Percentiles rank a stretch among this genome's conserved stretches.
Conservation (phyloP, 92 coral and sea anemone genomes). For the Isaurus tuberculatus region DNA sequence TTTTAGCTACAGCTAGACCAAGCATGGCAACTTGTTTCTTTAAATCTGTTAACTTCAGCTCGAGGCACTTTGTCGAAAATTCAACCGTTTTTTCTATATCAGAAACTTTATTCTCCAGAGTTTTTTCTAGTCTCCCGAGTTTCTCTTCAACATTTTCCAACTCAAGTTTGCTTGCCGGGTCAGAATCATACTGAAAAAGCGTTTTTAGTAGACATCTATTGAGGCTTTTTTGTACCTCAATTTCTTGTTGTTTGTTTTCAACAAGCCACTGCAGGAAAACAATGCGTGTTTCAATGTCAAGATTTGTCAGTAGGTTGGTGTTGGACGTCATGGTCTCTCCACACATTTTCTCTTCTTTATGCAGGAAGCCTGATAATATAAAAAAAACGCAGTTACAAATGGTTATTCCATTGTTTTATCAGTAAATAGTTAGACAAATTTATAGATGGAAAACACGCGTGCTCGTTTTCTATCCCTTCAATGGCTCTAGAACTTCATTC, state of each 20-base stretch:
- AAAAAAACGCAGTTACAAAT: not conserved
- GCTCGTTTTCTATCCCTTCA: no score
- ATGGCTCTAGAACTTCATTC: no score
- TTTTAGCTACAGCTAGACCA: not conserved
- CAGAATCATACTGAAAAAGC: not conserved
- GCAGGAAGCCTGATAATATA: not conserved
- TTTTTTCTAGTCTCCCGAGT: not conserved
- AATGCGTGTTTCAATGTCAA: slow-evolving; percentile 9
- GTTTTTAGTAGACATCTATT: not conserved
- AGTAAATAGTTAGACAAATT: no score
- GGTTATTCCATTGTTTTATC: not conserved
- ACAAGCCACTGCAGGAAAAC: slow-evolving; percentile 15
- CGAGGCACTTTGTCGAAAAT: not conserved
- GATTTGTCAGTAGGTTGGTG: not conserved
- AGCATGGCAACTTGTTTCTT: slow-evolving; percentile 28
- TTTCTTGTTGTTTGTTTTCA: slow-evolving; percentile 5
- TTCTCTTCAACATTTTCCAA: slow-evolving; percentile 4
- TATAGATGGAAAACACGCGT: no score
- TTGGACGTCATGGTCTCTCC: not conserved
- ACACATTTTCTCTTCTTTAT: not conserved
- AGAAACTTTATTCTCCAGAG: not conserved
- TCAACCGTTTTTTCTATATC: not conserved
- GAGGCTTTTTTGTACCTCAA: not conserved
- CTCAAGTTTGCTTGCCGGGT: not conserved
- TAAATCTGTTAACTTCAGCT: not conserved